These are phyloP conservation scores for Hydrozoanthus tunicans DNA, from an alignment of 64 coral and sea anemone genomes.

Conservation along the genomic window DNA sequence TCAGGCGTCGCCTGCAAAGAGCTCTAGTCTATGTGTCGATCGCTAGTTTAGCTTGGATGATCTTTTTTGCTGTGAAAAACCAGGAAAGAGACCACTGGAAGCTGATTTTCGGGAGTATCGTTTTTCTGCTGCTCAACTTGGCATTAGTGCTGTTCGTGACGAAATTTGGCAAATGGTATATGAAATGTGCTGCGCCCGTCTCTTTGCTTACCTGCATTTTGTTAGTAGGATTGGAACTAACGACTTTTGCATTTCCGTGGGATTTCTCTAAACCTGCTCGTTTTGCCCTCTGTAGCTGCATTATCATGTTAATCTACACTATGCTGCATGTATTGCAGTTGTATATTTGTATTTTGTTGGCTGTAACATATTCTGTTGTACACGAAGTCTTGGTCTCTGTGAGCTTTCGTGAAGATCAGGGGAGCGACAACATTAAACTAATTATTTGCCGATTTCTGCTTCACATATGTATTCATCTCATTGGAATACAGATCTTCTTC, in stretches of 20 bases:
- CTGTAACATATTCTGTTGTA: conserved; percentile 77
- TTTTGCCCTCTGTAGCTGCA: conserved; percentile 89
- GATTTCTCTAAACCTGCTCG: conserved; percentile 84
- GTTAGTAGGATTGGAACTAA: conserved; percentile 73
- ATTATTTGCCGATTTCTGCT: conserved; percentile 75
- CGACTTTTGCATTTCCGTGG: conserved; percentile 61
- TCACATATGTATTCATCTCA: conserved; percentile 92
- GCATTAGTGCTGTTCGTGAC: conserved; percentile 85
- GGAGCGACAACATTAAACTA: conserved; percentile 37
- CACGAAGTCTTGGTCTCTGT: conserved; percentile 82
- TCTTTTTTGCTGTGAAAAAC: conserved; percentile 82
- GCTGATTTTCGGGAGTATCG: conserved; percentile 70
- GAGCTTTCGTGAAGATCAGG: background rate
- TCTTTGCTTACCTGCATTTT: conserved; percentile 63
- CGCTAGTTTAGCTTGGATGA: conserved; percentile 74
- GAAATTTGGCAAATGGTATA: conserved; percentile 78
- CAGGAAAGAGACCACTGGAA: conserved; percentile 38
- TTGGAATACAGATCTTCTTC: conserved; percentile 96
- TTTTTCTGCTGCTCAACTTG: conserved; percentile 72
- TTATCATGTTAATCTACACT: conserved; percentile 95
- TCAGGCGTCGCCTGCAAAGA: conserved; percentile 76
- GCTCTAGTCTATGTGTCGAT: conserved; percentile 78
- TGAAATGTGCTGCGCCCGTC: conserved; percentile 69
- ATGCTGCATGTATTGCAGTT: conserved; percentile 89
- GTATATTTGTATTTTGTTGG: conserved; percentile 90